Percentiles rank a stretch among this genome's conserved stretches.
These are phyloP conservation scores for Bradypodion ventrale DNA, from an alignment of 2,797 vertebrate genomes.

Conservation along the genomic window DNA sequence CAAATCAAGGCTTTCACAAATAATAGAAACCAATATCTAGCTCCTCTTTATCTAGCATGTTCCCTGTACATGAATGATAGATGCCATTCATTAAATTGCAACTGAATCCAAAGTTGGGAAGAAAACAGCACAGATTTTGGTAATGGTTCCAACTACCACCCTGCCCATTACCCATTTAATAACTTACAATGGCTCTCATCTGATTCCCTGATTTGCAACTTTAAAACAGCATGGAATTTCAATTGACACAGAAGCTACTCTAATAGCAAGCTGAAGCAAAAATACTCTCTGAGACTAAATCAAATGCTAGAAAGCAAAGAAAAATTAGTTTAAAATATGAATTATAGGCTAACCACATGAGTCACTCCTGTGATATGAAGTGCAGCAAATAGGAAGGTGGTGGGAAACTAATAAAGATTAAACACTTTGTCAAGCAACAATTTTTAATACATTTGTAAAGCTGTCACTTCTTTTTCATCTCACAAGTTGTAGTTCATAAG, in stretches of 20 bases:
- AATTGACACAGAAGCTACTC: not conserved
- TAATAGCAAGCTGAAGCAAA: not conserved
- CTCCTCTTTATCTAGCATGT: not conserved
- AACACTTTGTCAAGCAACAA: not conserved
- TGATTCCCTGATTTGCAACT: not conserved
- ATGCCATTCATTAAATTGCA: not conserved
- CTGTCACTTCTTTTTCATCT: not conserved
- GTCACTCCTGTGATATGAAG: not conserved
- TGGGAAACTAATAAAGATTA: not conserved
- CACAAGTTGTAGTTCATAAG: not conserved
- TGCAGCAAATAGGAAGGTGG: not conserved
- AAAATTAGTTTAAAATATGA: not conserved
- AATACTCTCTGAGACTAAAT: not conserved
- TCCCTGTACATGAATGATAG: not conserved
- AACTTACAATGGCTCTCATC: not conserved
- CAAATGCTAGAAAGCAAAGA: not conserved
- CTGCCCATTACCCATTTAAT: not conserved
- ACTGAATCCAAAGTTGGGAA: not conserved
- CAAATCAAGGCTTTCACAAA: no score
- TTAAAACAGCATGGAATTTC: not conserved
- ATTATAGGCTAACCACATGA: not conserved
- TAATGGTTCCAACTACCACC: not conserved
- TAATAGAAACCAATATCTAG: not conserved
- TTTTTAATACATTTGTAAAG: slow-evolving; percentile 17
- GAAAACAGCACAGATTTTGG: not conserved